Percentiles rank a stretch among this genome's conserved stretches.
These are phyloP conservation scores for Threskiornis aethiopicus DNA, from an alignment of 2,797 vertebrate genomes.

Conservation along the genomic window DNA sequence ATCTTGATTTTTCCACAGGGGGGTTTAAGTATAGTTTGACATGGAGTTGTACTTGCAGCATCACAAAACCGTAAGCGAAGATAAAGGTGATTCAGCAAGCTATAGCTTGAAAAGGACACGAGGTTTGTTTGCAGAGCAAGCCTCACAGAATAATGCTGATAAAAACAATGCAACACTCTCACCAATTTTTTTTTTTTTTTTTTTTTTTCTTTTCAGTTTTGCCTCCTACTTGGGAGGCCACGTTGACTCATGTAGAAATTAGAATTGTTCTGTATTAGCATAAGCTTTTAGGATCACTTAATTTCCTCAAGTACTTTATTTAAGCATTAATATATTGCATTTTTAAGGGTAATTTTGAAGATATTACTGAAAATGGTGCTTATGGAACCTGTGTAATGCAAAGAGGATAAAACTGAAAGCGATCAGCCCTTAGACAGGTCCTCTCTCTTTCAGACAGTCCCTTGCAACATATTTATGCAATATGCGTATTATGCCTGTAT, in stretches of 20 bases:
- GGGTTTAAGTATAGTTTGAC: background rate
- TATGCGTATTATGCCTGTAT: background rate
- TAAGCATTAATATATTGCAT: background rate
- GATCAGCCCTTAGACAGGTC: rapidly evolving
- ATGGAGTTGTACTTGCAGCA: background rate
- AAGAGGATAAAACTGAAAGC: background rate
- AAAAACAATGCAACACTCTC: background rate
- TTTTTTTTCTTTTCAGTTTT: background rate
- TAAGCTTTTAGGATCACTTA: background rate
- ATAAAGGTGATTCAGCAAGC: background rate
- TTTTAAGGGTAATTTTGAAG: background rate
- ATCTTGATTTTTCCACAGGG: background rate
- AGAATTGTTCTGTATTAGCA: background rate
- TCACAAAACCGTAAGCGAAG: background rate
- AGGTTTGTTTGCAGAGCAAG: background rate
- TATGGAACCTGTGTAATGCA: background rate
- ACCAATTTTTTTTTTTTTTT: background rate
- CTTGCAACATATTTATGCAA: background rate
- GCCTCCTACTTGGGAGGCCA: background rate
- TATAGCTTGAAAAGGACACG: background rate
- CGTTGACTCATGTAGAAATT: background rate
- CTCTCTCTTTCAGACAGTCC: background rate
- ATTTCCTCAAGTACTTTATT: background rate
- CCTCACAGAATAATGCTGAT: background rate
- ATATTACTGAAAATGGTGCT: background rate